Evolutionary conservation across 2,797 vertebrate species (phyloP).

Genomic region (Pampus argenteus): DNA sequence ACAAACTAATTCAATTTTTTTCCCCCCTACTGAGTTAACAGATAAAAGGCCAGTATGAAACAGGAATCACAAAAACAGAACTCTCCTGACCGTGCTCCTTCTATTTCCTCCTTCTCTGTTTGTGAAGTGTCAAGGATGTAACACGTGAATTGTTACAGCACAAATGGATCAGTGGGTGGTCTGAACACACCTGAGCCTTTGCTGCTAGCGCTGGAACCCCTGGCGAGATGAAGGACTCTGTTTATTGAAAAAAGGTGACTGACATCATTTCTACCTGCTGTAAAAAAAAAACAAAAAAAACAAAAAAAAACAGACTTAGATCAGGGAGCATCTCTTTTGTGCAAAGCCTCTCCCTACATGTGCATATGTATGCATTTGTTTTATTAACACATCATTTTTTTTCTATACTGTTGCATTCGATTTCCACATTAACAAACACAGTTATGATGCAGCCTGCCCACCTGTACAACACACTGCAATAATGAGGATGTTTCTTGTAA

Average conservation of each 20-base stretch:
- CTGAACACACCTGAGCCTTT: conserved; percentile 43
- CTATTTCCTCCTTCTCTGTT: conserved; percentile 19
- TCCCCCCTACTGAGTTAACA: neutral
- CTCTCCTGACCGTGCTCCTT: neutral
- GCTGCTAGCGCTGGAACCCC: conserved; percentile 32
- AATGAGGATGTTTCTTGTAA: conserved; percentile 14
- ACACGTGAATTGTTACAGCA: conserved; percentile 21
- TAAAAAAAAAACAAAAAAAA: too few relatives aligned
- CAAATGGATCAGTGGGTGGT: conserved; percentile 57
- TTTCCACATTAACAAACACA: neutral
- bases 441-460: neutral
- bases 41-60: conserved; percentile 18
- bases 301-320: conserved; percentile 17
- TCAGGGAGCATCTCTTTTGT: neutral
- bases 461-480: neutral
- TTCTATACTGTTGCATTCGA: neutral
- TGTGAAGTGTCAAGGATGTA: conserved; percentile 30
- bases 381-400: neutral
- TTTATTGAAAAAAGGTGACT: conserved; percentile 30
- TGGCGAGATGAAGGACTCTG: conserved; percentile 43
- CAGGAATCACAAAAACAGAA: conserved; percentile 1
- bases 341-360: neutral
- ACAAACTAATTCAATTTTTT: conserved; percentile 5
- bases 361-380: conserved; percentile 7
- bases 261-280: conserved; percentile 26